These are phyloP conservation scores for Eubasilissa regina DNA, from an alignment of 1,140 invertebrate species.

Conservation along the genomic window DNA sequence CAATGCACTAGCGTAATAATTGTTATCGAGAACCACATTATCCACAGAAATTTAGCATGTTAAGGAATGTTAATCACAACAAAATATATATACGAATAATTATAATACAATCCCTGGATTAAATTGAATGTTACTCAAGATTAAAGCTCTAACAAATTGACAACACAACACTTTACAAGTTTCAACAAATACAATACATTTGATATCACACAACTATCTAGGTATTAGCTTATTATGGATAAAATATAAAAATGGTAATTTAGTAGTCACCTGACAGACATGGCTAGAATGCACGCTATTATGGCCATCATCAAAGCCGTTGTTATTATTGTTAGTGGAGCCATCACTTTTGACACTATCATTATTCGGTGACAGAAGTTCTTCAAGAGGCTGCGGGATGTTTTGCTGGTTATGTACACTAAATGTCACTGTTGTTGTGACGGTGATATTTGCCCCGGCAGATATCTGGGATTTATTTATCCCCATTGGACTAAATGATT, in stretches of 20 bases:
- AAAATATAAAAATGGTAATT: conserved; percentile 2
- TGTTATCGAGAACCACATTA: not conserved
- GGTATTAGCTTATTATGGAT: not conserved
- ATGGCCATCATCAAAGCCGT: conserved; percentile 53
- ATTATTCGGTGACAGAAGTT: conserved; percentile 50
- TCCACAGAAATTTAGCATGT: too few relatives aligned
- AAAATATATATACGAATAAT: too few relatives aligned
- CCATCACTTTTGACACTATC: conserved; percentile 54
- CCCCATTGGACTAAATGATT: conserved; percentile 69
- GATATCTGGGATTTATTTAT: conserved; percentile 67
- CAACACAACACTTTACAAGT: too few relatives aligned
- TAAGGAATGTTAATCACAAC: too few relatives aligned
- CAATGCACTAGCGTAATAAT: conserved; percentile 10
- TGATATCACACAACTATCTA: too few relatives aligned
- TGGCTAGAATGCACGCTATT: conserved; percentile 41
- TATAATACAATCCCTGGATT: too few relatives aligned
- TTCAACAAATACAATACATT: too few relatives aligned
- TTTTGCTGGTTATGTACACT: conserved; percentile 77
- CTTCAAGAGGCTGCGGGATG: conserved; percentile 63
- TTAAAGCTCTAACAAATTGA: too few relatives aligned
- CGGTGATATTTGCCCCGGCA: conserved; percentile 79
- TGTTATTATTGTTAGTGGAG: conserved; percentile 52
- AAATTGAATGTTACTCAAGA: too few relatives aligned
- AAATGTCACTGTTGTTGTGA: conserved; percentile 87
- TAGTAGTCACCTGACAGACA: conserved; percentile 54